Base-by-base conservation (phyloP, 2,113 vertebrate genomes). In the Thymallus thymallus region DNA sequence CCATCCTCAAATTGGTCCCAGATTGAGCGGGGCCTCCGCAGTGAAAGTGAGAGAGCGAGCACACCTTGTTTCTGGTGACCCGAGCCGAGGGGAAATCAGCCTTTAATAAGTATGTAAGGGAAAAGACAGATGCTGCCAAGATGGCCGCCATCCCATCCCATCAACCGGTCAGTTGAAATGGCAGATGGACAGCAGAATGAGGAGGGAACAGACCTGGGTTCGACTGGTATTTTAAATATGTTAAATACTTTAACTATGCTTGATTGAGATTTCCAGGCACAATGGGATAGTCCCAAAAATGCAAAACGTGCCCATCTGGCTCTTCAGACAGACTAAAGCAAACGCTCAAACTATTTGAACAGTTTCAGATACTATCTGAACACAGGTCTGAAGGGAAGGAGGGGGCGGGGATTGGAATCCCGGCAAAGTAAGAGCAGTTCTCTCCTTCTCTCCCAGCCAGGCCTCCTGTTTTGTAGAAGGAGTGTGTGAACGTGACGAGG, bases 101-200 rank as follows among this genome's bases (percentile, higher is more conserved):
- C 56, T 83, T 80, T 85, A 75, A 84, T 75, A 84, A 80, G 41
- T 84, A 75, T 84, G 77, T 78, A 78, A 82, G 68, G 78, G 80
- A 84, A 85, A 82, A 83, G 63, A 70, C 56, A 68, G 46, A 16
- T 24, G 67, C 71, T 82, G 84, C 86, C 87, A 88, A 88, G 79
- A 86, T 86, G 81, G 83, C 85, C 85, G 82, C 73, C 73, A 22
- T 41, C 35, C 35, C 35, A 41, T 79, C 80, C 76, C 80, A 62
- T 85, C 79, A 68, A 66, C 76, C 84, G 75, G 76, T 86, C 75
- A 82, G 35, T 41, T 41, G 35, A 41, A 69, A 58, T 87, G 85
- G 77, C 58, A 45, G 10, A 60, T 3, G 3, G 75, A 76, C 74
- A 79, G 73, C 70, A 69, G 9, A 10, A 10, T 2, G 7, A 41